phyloP scores from a whole-genome alignment of 2,113 vertebrate species.

The Mormoops blainvillei region DNA sequence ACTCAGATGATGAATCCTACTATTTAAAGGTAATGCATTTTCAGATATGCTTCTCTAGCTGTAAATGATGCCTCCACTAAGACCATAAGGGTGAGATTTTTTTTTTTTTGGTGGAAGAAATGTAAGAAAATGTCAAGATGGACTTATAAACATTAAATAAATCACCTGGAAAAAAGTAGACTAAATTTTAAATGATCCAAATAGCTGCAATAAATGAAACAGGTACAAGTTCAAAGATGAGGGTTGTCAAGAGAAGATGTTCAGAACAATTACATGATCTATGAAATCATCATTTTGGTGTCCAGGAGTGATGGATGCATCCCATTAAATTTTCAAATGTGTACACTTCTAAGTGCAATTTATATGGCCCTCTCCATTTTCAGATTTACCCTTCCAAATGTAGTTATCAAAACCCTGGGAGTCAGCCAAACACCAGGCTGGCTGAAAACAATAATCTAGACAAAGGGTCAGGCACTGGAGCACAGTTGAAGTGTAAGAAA shows the following conservation, averaged over 20 bases:
- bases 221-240: conserved; percentile 48
- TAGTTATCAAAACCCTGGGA: background rate
- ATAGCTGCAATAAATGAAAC: conserved; percentile 59
- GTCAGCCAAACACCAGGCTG: background rate
- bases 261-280: conserved; percentile 54
- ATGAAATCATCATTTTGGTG: conserved; percentile 49
- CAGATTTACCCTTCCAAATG: conserved; percentile 29
- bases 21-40: conserved; percentile 82
- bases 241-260: conserved; percentile 56
- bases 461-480: background rate
- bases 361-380: conserved; percentile 60
- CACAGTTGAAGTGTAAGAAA: background rate
- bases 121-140: conserved; percentile 73
- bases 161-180: conserved; percentile 65
- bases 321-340: conserved; percentile 63
- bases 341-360: conserved; percentile 48
- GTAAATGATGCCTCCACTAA: conserved; percentile 78
- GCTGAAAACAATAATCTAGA: conserved; percentile 28
- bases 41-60: conserved; percentile 78
- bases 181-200: conserved; percentile 68
- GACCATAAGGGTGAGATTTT: conserved; percentile 68
- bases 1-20: conserved; percentile 81
- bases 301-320: conserved; percentile 50
- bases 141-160: conserved; percentile 75
- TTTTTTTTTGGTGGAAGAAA: conserved; percentile 50